Evolutionary conservation across 2,888 invertebrate genomes (phyloP).

Genomic region (Rotaria magnacalcarata): DNA sequence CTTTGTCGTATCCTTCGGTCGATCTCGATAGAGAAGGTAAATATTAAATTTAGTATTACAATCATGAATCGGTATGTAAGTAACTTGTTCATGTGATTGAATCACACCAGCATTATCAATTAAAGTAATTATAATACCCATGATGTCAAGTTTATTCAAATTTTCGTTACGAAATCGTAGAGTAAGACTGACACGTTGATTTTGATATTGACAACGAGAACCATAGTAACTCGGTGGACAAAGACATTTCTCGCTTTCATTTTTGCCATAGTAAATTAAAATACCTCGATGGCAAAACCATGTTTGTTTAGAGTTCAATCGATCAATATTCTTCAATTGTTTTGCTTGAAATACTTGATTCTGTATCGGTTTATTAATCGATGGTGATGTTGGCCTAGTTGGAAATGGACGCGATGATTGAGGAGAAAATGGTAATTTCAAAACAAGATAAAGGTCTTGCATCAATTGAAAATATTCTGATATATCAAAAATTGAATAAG

Average conservation of each 20-base stretch:
- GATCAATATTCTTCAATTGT: neutral
- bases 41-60: neutral
- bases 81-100: neutral
- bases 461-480: neutral
- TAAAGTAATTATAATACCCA: neutral
- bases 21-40: neutral
- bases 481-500: neutral
- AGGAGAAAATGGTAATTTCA: neutral
- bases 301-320: neutral
- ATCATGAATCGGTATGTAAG: neutral
- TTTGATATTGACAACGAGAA: neutral
- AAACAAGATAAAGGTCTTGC: neutral
- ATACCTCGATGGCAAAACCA: neutral
- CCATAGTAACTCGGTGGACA: neutral
- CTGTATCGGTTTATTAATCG: neutral
- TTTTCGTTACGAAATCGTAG: neutral
- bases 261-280: neutral
- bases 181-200: neutral
- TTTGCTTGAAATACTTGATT: neutral
- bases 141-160: neutral
- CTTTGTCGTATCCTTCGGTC: neutral
- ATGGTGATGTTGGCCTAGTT: neutral
- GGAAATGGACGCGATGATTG: neutral
- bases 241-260: neutral
- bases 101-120: neutral